phyloP scores from a whole-genome alignment of 2,113 vertebrate species.

The Lathamus discolor region DNA sequence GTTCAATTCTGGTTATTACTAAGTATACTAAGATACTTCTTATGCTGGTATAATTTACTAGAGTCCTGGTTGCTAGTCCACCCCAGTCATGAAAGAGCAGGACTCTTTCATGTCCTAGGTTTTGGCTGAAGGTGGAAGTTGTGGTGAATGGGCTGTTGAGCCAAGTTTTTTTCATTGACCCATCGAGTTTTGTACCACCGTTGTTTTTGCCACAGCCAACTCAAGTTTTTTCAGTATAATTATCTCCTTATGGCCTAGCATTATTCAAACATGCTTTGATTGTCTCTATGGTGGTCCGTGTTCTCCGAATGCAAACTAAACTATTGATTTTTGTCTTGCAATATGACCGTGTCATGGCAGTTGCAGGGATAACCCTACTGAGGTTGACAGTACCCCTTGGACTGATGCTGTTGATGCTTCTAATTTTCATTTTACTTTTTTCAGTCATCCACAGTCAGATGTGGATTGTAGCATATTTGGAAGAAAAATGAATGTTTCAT shows the following conservation, averaged over 20 bases:
- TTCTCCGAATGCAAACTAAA: background rate
- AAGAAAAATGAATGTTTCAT: background rate
- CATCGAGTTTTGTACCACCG: background rate
- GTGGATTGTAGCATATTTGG: background rate
- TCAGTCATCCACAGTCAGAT: background rate
- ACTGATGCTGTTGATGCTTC: background rate
- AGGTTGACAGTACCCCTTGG: background rate
- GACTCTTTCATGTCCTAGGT: background rate
- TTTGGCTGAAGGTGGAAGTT: background rate
- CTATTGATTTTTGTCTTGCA: background rate
- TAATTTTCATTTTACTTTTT: background rate
- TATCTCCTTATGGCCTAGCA: background rate
- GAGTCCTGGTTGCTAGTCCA: background rate
- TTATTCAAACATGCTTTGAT: rapidly evolving
- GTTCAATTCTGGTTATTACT: background rate
- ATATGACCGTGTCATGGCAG: background rate
- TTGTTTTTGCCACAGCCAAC: background rate
- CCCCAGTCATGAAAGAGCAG: no score
- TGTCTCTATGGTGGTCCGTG: background rate
- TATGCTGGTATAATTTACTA: background rate
- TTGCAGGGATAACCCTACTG: background rate
- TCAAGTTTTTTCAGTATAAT: background rate
- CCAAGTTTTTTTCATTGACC: background rate
- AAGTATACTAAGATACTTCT: background rate
- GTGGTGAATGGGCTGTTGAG: background rate